Conservation (phyloP, 37 sponge, comb jelly and placozoan species). For the Theonella swinhoei region DNA sequence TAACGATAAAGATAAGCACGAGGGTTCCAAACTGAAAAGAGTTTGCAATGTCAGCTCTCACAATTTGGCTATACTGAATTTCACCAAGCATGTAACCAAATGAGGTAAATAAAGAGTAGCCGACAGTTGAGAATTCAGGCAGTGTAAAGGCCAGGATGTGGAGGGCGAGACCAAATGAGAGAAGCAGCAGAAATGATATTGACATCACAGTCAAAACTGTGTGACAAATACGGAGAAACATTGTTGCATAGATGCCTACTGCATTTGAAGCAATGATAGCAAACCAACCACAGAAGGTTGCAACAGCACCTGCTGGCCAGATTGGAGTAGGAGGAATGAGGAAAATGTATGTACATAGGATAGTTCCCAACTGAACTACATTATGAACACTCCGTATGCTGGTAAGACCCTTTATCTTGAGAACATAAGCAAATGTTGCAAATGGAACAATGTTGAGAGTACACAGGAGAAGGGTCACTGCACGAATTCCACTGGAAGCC, state of each 20-base stretch:
- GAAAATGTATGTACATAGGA: conserved; percentile 53
- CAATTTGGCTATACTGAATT: conserved; percentile 26
- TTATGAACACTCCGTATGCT: conserved; percentile 5
- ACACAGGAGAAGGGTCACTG: conserved; percentile 17
- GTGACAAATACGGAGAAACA: conserved; percentile 77
- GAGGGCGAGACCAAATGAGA: conserved; percentile 76
- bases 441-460: conserved; percentile 15
- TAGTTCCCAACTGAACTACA: conserved; percentile 29
- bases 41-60: not conserved
- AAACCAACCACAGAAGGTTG: conserved; percentile 83
- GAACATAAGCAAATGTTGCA: not conserved
- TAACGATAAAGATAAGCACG: conserved; percentile 45
- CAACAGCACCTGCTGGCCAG: conserved; percentile 81
- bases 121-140: conserved; percentile 7
- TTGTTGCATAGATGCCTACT: conserved; percentile 87
- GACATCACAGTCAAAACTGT: conserved; percentile 59
- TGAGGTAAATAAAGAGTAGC: conserved; percentile 24
- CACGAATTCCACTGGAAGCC: conserved; percentile 28
- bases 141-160: too few species aligned
- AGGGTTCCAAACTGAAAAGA: conserved; percentile 11
- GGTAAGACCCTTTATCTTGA: conserved; percentile 19
- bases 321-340: conserved; percentile 31
- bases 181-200: conserved; percentile 51
- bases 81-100: conserved; percentile 53
- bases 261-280: conserved; percentile 60